phyloP scores from a whole-genome alignment of 2,888 invertebrate genomes.

The Xanthorhoe designata region DNA sequence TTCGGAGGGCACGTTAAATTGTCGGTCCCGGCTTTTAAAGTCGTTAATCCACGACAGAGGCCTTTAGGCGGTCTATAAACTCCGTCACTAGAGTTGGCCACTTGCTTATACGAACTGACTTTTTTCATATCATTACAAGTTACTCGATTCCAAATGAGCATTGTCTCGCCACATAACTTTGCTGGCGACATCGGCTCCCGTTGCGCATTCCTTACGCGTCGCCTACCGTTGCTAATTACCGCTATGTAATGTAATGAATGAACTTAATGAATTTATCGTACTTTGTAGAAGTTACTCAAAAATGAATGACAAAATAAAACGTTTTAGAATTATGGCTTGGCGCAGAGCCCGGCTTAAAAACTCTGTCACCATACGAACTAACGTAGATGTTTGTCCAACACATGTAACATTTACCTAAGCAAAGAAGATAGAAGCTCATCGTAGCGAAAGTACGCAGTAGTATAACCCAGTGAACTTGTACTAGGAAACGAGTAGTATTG shows the following conservation, averaged over 20 bases:
- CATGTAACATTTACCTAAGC: too few relatives aligned
- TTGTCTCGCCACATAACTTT: neutral
- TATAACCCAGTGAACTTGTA: conserved; percentile 31
- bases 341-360: too few relatives aligned
- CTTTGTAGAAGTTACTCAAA: neutral
- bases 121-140: too few relatives aligned
- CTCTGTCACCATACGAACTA: too few relatives aligned
- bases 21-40: too few relatives aligned
- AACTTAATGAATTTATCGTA: neutral
- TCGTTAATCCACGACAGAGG: too few relatives aligned
- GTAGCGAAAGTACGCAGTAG: conserved; percentile 24
- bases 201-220: conserved; percentile 13
- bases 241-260: conserved; percentile 41
- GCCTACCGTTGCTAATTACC: conserved; percentile 52
- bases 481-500: conserved; percentile 18
- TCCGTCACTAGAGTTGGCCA: too few relatives aligned
- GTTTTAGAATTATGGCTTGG: neutral
- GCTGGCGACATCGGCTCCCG: neutral
- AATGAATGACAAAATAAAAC: neutral
- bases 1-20: too few relatives aligned
- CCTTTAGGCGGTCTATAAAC: too few relatives aligned
- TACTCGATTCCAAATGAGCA: neutral
- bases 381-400: too few relatives aligned
- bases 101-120: too few relatives aligned
- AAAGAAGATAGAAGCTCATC: too few relatives aligned